These are phyloP conservation scores for Drosophila ercepeae DNA, from an alignment of 1,140 invertebrate species.

Conservation along the genomic window DNA sequence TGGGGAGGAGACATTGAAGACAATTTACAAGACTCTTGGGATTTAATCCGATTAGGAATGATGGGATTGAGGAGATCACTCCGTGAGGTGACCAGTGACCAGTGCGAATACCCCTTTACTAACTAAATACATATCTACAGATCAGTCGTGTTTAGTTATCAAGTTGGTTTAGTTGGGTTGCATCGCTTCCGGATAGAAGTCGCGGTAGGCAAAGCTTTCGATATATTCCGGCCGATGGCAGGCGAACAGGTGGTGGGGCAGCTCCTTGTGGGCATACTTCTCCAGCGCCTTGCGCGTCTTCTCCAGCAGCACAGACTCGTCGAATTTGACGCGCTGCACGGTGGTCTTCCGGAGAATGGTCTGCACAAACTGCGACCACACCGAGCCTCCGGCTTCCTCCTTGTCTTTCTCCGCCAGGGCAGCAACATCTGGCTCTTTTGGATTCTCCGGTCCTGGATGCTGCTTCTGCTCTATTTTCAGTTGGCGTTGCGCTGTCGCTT, in stretches of 20 bases:
- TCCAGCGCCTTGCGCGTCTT: slow-evolving; percentile 74
- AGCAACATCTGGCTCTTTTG: background rate
- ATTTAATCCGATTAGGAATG: slow-evolving; percentile 1
- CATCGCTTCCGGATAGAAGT: slow-evolving; percentile 67
- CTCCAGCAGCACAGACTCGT: slow-evolving; percentile 60
- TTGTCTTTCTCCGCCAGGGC: background rate
- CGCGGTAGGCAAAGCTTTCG: slow-evolving; percentile 73
- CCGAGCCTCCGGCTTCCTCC: slow-evolving; percentile 38
- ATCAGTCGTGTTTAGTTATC: slow-evolving; percentile 54
- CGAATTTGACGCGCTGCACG: slow-evolving; percentile 63
- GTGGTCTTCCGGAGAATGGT: slow-evolving; percentile 74
- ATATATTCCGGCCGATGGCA: slow-evolving; percentile 70
- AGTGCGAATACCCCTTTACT: slow-evolving; percentile 19
- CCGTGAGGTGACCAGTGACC: background rate
- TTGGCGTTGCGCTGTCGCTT: background rate
- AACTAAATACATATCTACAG: slow-evolving; percentile 61
- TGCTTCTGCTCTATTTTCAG: background rate
- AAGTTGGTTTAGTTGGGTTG: slow-evolving; percentile 8
- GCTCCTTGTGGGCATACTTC: slow-evolving; percentile 49
- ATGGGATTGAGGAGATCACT: background rate
- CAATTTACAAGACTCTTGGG: background rate
- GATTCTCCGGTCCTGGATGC: background rate
- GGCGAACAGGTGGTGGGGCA: slow-evolving; percentile 62
- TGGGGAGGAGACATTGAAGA: background rate
- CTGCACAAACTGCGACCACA: slow-evolving; percentile 78